Percentiles rank a stretch among this genome's conserved stretches.
phyloP scores from a whole-genome alignment of 2,113 vertebrate genomes.

The Leucoraja erinaceus region DNA sequence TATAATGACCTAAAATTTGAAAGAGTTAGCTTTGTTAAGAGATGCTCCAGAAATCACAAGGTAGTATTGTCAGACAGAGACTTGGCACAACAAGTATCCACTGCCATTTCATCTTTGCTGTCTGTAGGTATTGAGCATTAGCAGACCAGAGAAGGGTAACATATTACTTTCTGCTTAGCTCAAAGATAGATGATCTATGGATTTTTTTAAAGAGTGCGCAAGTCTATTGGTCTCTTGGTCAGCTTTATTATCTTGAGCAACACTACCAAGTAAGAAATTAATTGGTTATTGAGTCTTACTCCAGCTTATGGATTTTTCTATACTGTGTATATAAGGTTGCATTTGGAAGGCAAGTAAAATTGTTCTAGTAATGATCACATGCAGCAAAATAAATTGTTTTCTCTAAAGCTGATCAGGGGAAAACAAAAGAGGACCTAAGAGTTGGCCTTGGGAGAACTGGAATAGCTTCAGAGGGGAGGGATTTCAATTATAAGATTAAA shows the following conservation, averaged over 20 bases:
- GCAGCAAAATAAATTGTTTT: background rate
- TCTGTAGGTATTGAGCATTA: background rate
- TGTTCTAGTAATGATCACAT: background rate
- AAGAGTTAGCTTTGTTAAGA: background rate
- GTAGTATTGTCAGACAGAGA: background rate
- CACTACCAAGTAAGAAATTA: background rate
- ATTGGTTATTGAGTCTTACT: background rate
- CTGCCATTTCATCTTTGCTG: background rate
- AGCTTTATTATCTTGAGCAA: background rate
- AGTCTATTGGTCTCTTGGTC: background rate
- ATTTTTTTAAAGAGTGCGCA: too few species aligned
- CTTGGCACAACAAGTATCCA: background rate
- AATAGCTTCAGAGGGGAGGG: too few species aligned
- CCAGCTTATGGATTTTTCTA: background rate
- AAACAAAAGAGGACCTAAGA: background rate
- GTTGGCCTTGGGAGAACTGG: background rate
- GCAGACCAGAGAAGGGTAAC: background rate
- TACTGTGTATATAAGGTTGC: background rate
- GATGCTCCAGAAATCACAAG: background rate
- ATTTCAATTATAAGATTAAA: too few species aligned
- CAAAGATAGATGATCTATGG: too few species aligned
- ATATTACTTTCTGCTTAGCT: too few species aligned
- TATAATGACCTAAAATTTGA: too few species aligned
- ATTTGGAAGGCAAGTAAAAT: background rate
- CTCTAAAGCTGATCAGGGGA: background rate